A percentile compares a stretch with the other conserved stretches of the same genome.
These are phyloP conservation scores for Panthera uncia DNA, from an alignment of 2,113 vertebrate genomes.

Conservation along the genomic window DNA sequence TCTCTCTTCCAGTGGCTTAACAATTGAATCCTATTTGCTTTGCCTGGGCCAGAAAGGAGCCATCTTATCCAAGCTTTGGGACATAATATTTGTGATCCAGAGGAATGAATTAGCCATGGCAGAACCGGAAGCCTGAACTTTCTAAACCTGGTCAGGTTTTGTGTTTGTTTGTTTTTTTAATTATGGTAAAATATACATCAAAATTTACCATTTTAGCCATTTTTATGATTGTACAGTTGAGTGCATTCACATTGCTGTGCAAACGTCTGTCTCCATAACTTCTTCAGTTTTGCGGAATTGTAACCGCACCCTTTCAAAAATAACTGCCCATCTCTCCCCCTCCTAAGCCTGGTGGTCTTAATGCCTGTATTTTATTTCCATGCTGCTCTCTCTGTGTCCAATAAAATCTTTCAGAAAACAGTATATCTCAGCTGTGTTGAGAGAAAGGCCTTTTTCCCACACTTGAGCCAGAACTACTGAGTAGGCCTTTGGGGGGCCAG, in stretches of 20 bases:
- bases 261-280: background rate
- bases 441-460: background rate
- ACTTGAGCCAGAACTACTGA: background rate
- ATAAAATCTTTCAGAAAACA: conserved; percentile 23
- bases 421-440: background rate
- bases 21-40: background rate
- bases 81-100: background rate
- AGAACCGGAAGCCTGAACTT: background rate
- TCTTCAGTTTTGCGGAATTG: background rate
- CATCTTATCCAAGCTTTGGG: background rate
- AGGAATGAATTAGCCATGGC: background rate
- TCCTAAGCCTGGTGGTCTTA: background rate
- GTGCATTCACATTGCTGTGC: background rate
- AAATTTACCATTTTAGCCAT: background rate
- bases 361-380: background rate
- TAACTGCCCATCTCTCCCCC: background rate
- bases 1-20: background rate
- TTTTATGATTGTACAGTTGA: background rate
- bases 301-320: background rate
- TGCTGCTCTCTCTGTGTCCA: background rate
- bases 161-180: background rate
- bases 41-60: background rate
- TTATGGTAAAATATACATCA: background rate
- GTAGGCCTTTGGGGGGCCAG: background rate
- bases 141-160: background rate